phyloP scores from a whole-genome alignment of 2,888 invertebrate species.

The Salticus scenicus region DNA sequence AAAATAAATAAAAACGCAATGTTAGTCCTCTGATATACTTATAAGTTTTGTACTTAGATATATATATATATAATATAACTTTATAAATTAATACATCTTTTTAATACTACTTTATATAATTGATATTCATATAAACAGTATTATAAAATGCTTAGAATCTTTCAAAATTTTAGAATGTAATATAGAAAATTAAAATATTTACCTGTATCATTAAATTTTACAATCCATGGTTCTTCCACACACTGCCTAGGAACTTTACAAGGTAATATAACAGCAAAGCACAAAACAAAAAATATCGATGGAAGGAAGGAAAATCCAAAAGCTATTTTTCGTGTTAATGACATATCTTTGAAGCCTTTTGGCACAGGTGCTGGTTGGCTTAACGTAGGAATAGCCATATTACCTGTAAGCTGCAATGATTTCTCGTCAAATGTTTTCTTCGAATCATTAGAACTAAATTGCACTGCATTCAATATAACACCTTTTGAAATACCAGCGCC shows the following conservation, averaged over 20 bases:
- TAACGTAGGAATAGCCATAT: background rate
- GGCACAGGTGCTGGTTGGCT: background rate
- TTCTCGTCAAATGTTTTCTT: background rate
- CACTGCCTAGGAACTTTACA: slow-evolving; percentile 34
- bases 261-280: slow-evolving; percentile 54
- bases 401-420: background rate
- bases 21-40: too few relatives aligned
- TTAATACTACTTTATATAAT: too few relatives aligned
- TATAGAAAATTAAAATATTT: slow-evolving; percentile 8
- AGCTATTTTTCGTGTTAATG: slow-evolving; percentile 38
- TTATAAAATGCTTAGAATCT: too few relatives aligned
- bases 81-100: too few relatives aligned
- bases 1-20: too few relatives aligned
- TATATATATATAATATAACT: too few relatives aligned
- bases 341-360: slow-evolving; percentile 33
- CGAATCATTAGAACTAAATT: background rate
- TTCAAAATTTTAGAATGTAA: too few relatives aligned
- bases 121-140: too few relatives aligned
- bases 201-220: slow-evolving; percentile 34
- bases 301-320: slow-evolving; percentile 49
- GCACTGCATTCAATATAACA: slow-evolving; percentile 48
- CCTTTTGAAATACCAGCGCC: slow-evolving; percentile 47
- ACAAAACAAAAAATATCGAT: slow-evolving; percentile 53
- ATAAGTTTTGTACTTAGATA: too few relatives aligned
- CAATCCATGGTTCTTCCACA: slow-evolving; percentile 26